Conservation (phyloP, 2,113 vertebrate genomes). For the Aplodontia rufa region DNA sequence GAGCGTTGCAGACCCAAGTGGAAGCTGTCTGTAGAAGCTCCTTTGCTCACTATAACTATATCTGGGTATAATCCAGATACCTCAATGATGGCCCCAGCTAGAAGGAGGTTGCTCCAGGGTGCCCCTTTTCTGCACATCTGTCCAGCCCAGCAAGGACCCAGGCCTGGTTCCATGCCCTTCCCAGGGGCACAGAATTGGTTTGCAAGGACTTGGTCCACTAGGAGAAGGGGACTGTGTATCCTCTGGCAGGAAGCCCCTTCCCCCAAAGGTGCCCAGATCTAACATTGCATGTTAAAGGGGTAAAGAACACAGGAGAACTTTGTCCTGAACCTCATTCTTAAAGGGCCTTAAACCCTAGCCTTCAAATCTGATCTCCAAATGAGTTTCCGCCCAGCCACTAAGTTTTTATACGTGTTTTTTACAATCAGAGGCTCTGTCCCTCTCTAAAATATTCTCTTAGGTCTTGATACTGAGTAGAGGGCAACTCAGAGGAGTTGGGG, state of each 20-base stretch:
- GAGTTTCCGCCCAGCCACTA: not conserved
- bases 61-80: fast-evolving
- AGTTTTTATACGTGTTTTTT: not conserved
- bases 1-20: fast-evolving
- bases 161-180: not conserved
- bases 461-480: not conserved
- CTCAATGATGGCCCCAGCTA: fast-evolving
- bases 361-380: not conserved
- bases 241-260: not conserved
- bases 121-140: not conserved
- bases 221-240: not conserved
- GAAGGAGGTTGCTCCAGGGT: not conserved
- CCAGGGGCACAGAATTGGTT: not conserved
- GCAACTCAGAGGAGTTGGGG: not conserved
- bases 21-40: not conserved
- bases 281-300: not conserved
- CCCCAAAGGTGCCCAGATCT: not conserved
- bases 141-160: not conserved
- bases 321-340: not conserved
- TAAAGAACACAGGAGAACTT: not conserved
- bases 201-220: not conserved
- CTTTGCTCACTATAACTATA: fast-evolving
- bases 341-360: not conserved
- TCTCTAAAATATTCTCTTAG: not conserved
- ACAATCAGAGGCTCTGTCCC: not conserved